These are phyloP conservation scores for Planococcus citri DNA, from an alignment of 1,140 invertebrate genomes.

Conservation along the genomic window DNA sequence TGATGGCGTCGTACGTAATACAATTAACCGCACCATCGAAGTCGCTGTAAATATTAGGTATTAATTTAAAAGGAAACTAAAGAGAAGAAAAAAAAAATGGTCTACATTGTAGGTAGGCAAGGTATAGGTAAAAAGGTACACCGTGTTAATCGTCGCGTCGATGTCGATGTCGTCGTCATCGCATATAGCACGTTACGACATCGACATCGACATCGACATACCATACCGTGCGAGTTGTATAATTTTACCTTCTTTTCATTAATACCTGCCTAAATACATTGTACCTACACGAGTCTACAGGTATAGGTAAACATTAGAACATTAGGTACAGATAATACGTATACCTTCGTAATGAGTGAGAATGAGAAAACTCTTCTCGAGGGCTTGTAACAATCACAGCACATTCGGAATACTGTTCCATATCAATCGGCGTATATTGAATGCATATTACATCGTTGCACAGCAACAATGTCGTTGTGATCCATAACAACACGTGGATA, in stretches of 20 bases:
- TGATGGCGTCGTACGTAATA: constrained; percentile 82
- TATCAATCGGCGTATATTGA: background rate
- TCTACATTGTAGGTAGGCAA: too few species aligned
- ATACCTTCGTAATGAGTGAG: constrained; percentile 4
- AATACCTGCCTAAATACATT: too few species aligned
- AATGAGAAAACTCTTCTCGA: background rate
- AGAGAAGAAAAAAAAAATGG: background rate
- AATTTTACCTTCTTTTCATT: too few species aligned
- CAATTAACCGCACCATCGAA: constrained; percentile 61
- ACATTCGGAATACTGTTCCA: background rate
- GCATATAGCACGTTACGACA: too few species aligned
- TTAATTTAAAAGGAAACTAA: constrained; percentile 30
- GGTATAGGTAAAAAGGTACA: too few species aligned
- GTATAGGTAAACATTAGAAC: too few species aligned
- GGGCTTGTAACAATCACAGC: background rate
- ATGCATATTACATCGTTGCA: background rate
- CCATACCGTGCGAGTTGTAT: too few species aligned
- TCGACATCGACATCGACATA: too few species aligned
- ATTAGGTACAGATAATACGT: too few species aligned
- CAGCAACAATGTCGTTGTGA: background rate
- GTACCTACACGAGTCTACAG: too few species aligned
- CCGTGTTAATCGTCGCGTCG: too few species aligned
- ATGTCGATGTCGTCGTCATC: too few species aligned
- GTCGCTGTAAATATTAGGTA: constrained; percentile 48
- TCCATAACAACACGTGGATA: background rate